Evolutionary conservation across 2,888 invertebrate species (phyloP), one percentile per base, ranked within the genome.

Genomic region (Tipula lateralis): DNA sequence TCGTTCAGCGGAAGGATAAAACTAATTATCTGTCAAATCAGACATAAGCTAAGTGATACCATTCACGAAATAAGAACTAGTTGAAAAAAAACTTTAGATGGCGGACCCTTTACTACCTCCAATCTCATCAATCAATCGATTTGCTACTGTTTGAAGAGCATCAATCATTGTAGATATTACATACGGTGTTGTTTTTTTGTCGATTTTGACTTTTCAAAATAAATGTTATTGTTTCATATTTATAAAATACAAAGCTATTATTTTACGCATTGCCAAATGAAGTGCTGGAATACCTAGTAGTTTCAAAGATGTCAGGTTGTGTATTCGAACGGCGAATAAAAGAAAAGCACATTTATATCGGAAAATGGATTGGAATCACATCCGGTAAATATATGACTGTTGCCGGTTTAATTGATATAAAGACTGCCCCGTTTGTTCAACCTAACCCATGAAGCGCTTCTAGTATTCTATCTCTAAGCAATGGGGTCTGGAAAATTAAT

Each of bases 361-460:
- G 99, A 99, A 90, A 98, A 99, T 94, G 99, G 98, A 19, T 95
- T 66, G 99, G 99, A 91, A 99, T 99, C 0, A 95, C 99, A 85
- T 97, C 93, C 89, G 97, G 97, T 12, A 96, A 97, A 90, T 96
- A 97, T 86, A 90, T 99, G 80, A 92, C 93, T 32, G 91, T 94
- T 12, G 98, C 98, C 39, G 96, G 97, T 88, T 93, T 99, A 19
- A 96, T 99, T 88, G 98, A 98, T 87, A 93, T 99, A 29, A 99
- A 98, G 93, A 95, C 96, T 19, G 95, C 97, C 81, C 93, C 97
- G 0, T 94, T 98, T 87, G 96, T 98, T 2, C 98, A 98, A 90
- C 99, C 99, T 0, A 96, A 98, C 89, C 98, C 99, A 0, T 98
- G 99, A 0, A 97, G 97, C 89, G 98, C 98, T 2, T 99, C 99